Conservation (phyloP, 2,888 invertebrate genomes). For the Drosophila vallismaia region DNA sequence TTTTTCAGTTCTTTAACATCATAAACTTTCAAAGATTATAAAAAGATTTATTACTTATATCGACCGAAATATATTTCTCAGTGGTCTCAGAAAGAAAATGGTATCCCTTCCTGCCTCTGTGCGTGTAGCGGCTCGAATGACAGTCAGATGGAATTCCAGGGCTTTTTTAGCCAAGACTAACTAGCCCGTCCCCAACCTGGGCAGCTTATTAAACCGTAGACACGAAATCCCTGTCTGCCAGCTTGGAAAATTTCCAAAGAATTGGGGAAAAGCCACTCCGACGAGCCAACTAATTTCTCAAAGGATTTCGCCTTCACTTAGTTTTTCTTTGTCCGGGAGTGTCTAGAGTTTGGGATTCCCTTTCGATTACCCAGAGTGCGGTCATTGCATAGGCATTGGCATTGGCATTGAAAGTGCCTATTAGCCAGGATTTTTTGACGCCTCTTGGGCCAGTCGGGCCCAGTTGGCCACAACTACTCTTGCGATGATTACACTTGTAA, state of each 20-base stretch:
- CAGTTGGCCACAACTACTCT: constrained; percentile 34
- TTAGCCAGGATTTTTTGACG: too few relatives aligned
- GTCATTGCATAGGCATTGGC: constrained; percentile 49
- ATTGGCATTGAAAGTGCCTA: too few relatives aligned
- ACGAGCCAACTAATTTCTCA: constrained; percentile 65
- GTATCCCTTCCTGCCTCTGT: not conserved
- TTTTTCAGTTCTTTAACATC: too few relatives aligned
- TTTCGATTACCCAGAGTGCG: constrained; percentile 50
- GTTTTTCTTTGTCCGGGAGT: constrained; percentile 31
- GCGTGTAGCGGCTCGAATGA: constrained; percentile 35
- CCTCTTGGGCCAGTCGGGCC: constrained; percentile 13
- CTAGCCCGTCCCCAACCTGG: constrained; percentile 3
- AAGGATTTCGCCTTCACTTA: constrained; percentile 66
- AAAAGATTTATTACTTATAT: too few relatives aligned
- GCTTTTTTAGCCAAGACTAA: constrained; percentile 21
- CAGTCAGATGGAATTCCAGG: constrained; percentile 28
- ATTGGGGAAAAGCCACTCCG: constrained; percentile 33
- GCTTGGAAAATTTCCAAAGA: constrained; percentile 33
- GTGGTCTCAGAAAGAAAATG: not conserved
- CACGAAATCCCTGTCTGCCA: constrained; percentile 15
- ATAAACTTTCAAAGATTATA: too few relatives aligned
- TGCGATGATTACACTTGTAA: constrained; percentile 67
- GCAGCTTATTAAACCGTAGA: constrained; percentile 33
- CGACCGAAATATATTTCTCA: too few relatives aligned
- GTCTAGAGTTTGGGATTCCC: constrained; percentile 11